Evolutionary conservation across 2,797 vertebrate genomes (phyloP).

Genomic region (Rhinatrema bivittatum): DNA sequence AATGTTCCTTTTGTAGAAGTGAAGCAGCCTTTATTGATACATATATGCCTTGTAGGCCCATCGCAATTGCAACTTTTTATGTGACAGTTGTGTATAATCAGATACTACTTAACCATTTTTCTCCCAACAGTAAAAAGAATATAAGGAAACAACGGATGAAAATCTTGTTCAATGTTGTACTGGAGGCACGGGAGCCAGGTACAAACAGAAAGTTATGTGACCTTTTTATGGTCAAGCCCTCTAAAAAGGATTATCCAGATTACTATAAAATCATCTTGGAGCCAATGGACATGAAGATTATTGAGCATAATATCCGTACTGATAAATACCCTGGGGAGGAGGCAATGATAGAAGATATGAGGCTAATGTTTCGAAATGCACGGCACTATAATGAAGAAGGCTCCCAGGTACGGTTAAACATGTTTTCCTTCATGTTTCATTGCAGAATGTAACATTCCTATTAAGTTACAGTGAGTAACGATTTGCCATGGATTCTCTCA

Average conservation of each 20-base stretch:
- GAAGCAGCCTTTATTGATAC: too few relatives aligned
- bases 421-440: neutral
- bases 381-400: conserved; percentile 97
- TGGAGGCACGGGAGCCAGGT: conserved; percentile 78
- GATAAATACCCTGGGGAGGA: conserved; percentile 89
- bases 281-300: conserved; percentile 92
- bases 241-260: conserved; percentile 97
- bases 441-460: too few relatives aligned
- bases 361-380: conserved; percentile 95
- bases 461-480: too few relatives aligned
- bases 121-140: conserved; percentile 83
- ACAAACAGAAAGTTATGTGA: conserved; percentile 86
- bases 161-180: conserved; percentile 76
- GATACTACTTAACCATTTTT: too few relatives aligned
- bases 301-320: conserved; percentile 90
- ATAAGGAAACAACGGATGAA: conserved; percentile 92
- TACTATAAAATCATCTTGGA: conserved; percentile 98
- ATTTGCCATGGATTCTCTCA: too few relatives aligned
- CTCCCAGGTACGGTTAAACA: conserved; percentile 69
- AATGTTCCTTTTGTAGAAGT: too few relatives aligned
- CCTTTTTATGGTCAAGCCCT: conserved; percentile 95
- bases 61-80: too few relatives aligned
- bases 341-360: conserved; percentile 88
- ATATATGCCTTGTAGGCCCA: too few relatives aligned
- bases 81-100: too few relatives aligned